Conservation (phyloP, 2,888 invertebrate genomes). For the Drosophila engyochracea region DNA sequence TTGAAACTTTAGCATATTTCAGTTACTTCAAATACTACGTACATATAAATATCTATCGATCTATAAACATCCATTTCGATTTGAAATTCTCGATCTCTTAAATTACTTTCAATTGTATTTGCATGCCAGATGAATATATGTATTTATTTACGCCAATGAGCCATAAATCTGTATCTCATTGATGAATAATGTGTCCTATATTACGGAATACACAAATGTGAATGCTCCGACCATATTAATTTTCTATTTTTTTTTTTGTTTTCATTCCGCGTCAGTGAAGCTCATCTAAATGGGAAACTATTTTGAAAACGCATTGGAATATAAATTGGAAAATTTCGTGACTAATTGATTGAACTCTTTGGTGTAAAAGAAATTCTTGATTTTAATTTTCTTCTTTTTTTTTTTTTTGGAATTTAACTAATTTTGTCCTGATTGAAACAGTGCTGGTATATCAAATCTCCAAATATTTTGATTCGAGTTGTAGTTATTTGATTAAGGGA, state of each 20-base stretch:
- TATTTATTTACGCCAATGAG: background rate
- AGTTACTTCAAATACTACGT: background rate
- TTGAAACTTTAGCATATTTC: background rate
- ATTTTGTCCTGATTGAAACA: background rate
- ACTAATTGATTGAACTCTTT: conserved; percentile 51
- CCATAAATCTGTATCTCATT: conserved; percentile 40
- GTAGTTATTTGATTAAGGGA: background rate
- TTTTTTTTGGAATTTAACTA: background rate
- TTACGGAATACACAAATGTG: background rate
- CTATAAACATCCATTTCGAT: background rate
- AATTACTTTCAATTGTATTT: conserved; percentile 1
- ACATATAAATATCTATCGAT: background rate
- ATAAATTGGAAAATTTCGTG: conserved; percentile 61
- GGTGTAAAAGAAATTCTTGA: conserved; percentile 1
- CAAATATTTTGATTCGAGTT: background rate
- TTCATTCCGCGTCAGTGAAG: conserved; percentile 15
- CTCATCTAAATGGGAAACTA: conserved; percentile 41
- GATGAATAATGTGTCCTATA: conserved; percentile 20
- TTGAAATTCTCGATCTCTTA: background rate
- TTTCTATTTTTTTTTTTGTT: conserved; percentile 16
- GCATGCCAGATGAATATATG: background rate
- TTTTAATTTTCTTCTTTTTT: background rate
- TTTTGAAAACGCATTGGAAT: conserved; percentile 46
- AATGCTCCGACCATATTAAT: conserved; percentile 8
- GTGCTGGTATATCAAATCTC: background rate